Conservation (phyloP, 2,797 vertebrate species). For the Falco rusticolus region DNA sequence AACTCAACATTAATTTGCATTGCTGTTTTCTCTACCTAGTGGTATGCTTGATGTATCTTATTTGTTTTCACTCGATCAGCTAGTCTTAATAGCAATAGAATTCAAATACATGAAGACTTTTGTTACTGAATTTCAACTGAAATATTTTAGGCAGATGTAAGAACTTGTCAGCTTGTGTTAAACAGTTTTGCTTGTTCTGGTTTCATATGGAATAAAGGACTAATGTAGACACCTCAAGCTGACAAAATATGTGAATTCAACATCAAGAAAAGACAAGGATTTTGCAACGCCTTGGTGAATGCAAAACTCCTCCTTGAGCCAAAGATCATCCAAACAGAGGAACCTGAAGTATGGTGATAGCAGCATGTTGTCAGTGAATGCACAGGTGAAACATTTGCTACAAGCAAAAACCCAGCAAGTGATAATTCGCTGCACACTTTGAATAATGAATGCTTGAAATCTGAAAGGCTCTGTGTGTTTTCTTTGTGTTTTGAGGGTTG, state of each 20-base stretch:
- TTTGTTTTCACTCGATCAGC: neutral
- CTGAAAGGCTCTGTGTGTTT: neutral
- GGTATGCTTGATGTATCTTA: neutral
- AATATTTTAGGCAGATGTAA: constrained; percentile 18
- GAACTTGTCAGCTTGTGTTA: constrained; percentile 15
- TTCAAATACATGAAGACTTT: neutral
- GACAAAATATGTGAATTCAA: neutral
- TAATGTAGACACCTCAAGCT: neutral
- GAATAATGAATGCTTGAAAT: neutral
- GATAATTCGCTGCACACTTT: neutral
- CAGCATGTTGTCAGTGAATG: neutral
- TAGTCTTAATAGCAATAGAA: neutral
- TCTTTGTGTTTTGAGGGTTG: neutral
- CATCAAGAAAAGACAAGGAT: neutral
- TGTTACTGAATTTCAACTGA: constrained; percentile 24
- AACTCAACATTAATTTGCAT: neutral
- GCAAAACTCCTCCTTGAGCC: neutral
- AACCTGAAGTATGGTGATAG: neutral
- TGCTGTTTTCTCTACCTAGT: neutral
- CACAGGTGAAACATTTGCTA: neutral
- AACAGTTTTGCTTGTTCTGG: constrained; percentile 9
- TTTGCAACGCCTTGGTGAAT: neutral
- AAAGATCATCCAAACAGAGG: neutral
- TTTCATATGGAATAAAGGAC: neutral
- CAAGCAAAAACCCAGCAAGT: neutral